phyloP scores from a whole-genome alignment of 2,888 invertebrate species.

The Tetanocera ferruginea region DNA sequence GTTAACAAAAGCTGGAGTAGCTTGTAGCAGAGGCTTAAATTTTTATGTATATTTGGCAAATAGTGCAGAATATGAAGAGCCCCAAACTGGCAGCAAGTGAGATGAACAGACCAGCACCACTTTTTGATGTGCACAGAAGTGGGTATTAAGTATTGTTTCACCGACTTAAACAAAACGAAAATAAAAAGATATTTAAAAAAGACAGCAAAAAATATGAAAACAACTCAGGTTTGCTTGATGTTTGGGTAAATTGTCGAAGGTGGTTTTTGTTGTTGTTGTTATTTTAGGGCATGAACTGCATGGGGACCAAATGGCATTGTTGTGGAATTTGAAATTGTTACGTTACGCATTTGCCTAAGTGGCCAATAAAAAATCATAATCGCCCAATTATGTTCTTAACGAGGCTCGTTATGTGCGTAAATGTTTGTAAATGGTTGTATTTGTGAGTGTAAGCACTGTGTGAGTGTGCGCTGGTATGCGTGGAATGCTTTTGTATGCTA shows the following conservation, averaged over 20 bases:
- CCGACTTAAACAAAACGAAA: not conserved
- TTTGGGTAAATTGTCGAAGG: too few relatives aligned
- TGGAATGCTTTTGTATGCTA: not conserved
- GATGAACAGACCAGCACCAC: too few relatives aligned
- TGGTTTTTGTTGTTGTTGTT: too few relatives aligned
- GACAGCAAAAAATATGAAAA: not conserved
- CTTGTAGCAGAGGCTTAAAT: too few relatives aligned
- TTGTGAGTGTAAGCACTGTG: not conserved
- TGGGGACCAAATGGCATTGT: not conserved
- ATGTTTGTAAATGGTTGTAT: not conserved
- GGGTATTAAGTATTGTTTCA: not conserved
- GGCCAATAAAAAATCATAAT: conserved; percentile 53
- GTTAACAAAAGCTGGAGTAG: too few relatives aligned
- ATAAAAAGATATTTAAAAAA: not conserved
- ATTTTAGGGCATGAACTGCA: not conserved
- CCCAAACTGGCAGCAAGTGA: too few relatives aligned
- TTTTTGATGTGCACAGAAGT: not conserved
- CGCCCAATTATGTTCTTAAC: conserved; percentile 50
- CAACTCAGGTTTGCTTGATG: not conserved
- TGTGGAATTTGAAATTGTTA: conserved; percentile 42
- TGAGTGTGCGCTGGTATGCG: not conserved
- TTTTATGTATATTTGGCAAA: too few relatives aligned
- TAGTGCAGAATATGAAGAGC: too few relatives aligned
- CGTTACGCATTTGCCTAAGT: conserved; percentile 48
- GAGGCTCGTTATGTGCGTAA: conserved; percentile 43